Evolutionary conservation across 2,113 vertebrate genomes (phyloP).

Genomic region (Ploceus nigricollis): DNA sequence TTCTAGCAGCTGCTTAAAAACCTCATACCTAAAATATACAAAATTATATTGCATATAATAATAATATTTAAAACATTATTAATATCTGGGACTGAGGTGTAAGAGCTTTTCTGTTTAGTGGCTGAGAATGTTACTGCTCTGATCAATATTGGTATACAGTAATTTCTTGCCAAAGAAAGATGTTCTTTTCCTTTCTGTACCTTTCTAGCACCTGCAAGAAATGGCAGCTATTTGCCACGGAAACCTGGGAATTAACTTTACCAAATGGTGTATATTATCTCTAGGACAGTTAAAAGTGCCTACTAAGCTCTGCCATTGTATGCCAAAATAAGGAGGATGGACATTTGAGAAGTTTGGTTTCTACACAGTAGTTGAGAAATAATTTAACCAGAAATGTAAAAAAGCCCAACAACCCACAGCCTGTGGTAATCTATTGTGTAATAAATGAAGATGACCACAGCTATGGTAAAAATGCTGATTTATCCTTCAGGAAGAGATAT

Average conservation of each 20-base stretch:
- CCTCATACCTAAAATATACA: background rate
- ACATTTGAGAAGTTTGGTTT: conserved; percentile 1
- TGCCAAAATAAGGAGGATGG: background rate
- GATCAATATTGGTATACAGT: background rate
- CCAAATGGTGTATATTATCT: background rate
- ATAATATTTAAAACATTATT: background rate
- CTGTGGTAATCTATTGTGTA: background rate
- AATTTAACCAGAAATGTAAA: conserved; percentile 6
- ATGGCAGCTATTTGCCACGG: background rate
- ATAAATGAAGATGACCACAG: background rate
- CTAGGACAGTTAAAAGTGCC: background rate
- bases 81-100: background rate
- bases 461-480: background rate
- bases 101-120: background rate
- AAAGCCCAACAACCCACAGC: background rate
- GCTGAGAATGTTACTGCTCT: background rate
- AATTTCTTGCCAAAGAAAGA: background rate
- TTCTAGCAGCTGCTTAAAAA: background rate
- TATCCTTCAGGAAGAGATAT: background rate
- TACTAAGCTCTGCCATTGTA: background rate
- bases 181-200: background rate
- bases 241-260: background rate
- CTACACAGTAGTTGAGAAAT: conserved; percentile 12
- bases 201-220: background rate
- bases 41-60: background rate